A percentile compares a stretch with the other conserved stretches of the same genome.
Evolutionary conservation across 2,888 invertebrate genomes (phyloP).

Genomic region (Seira ritae): DNA sequence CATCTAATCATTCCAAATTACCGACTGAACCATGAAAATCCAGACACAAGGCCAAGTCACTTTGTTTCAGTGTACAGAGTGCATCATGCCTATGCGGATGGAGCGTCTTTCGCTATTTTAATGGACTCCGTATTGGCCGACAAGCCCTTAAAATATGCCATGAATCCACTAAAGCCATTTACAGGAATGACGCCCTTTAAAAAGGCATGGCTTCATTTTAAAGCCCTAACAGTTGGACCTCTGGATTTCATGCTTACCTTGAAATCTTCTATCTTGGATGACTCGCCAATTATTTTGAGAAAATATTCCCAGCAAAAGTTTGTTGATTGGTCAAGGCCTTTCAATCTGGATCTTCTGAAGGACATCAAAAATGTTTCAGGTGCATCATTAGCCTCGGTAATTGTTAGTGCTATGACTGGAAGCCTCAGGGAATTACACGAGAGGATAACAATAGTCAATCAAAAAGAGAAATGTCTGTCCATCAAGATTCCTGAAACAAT

Average conservation of each 20-base stretch:
- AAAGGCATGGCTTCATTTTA: constrained; percentile 48
- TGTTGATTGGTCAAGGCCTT: constrained; percentile 61
- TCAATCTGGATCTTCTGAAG: constrained; percentile 62
- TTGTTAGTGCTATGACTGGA: constrained; percentile 61
- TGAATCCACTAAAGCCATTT: constrained; percentile 69
- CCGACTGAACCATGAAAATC: constrained; percentile 44
- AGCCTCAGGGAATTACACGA: constrained; percentile 55
- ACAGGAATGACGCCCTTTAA: constrained; percentile 44
- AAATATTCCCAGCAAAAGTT: constrained; percentile 63
- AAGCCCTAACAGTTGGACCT: constrained; percentile 61
- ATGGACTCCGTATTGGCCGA: constrained; percentile 60
- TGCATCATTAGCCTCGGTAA: constrained; percentile 59
- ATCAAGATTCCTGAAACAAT: constrained; percentile 26
- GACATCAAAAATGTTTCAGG: constrained; percentile 63
- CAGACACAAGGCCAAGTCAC: constrained; percentile 35
- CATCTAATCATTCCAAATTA: constrained; percentile 70
- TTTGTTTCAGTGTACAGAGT: constrained; percentile 54
- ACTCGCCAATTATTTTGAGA: constrained; percentile 58
- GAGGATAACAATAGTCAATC: constrained; percentile 19
- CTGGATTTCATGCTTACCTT: constrained; percentile 56
- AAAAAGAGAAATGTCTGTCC: background rate
- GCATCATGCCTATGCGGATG: constrained; percentile 64
- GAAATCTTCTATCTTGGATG: constrained; percentile 49
- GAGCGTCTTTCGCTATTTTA: constrained; percentile 57
- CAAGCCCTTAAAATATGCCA: constrained; percentile 49